A percentile compares a stretch with the other conserved stretches of the same genome.
Conservation (phyloP, 2,113 vertebrate species). For the Megalops atlanticus region DNA sequence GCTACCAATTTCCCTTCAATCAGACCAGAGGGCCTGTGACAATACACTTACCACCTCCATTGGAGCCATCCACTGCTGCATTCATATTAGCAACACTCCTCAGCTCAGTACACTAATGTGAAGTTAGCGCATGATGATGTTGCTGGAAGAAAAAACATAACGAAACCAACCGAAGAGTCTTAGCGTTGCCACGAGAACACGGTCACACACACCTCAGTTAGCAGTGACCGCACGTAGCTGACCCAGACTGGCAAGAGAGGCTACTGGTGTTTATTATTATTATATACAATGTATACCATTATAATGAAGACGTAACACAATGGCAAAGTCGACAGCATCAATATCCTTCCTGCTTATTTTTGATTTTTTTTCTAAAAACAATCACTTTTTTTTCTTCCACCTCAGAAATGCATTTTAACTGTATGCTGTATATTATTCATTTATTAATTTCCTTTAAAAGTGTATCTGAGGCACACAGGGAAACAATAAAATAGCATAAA, state of each 20-base stretch:
- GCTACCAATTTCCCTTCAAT: no score
- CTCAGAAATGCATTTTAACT: slow-evolving; percentile 44
- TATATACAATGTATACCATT: slow-evolving; percentile 68
- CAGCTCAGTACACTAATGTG: no score
- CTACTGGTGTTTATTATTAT: slow-evolving; percentile 67
- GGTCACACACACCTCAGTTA: not conserved
- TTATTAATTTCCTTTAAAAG: slow-evolving; percentile 63
- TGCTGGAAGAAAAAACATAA: not conserved
- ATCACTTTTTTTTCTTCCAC: slow-evolving; percentile 36
- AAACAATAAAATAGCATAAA: slow-evolving; percentile 65
- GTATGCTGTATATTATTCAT: slow-evolving; percentile 37
- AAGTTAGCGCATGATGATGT: no score
- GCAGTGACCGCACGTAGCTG: slow-evolving; percentile 33
- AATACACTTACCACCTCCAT: no score
- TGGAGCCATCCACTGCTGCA: no score
- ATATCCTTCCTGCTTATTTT: slow-evolving; percentile 59
- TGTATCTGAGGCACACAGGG: slow-evolving; percentile 75
- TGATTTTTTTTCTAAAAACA: slow-evolving; percentile 14
- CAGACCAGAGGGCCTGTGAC: no score
- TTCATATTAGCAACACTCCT: no score
- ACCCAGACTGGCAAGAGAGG: slow-evolving; percentile 55
- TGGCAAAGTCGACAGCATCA: slow-evolving; percentile 63
- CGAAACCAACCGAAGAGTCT: not conserved
- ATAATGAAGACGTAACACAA: slow-evolving; percentile 57
- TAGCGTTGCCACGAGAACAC: not conserved